Conservation (phyloP, 1,140 invertebrate species). For the Rhynchophorus ferrugineus region DNA sequence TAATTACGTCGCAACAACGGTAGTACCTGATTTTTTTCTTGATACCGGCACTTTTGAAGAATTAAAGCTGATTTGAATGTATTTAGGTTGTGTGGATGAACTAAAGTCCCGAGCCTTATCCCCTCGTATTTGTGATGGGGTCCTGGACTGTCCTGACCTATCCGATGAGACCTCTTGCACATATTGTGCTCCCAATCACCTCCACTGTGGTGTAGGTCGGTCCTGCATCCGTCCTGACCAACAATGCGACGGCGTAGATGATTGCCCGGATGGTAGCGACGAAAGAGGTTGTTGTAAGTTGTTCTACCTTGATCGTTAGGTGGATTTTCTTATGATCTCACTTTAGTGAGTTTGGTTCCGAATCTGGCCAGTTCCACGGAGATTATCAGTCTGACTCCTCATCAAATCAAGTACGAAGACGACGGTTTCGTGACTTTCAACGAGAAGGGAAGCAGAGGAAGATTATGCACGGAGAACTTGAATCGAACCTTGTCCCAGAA, state of each 20-base stretch:
- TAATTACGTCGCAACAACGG: too few relatives aligned
- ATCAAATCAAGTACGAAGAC: conserved; percentile 57
- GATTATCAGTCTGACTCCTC: conserved; percentile 51
- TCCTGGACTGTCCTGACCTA: conserved; percentile 77
- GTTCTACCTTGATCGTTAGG: not conserved
- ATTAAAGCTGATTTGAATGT: too few relatives aligned
- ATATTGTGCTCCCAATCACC: conserved; percentile 60
- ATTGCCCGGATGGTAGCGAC: conserved; percentile 80
- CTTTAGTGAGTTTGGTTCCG: conserved; percentile 65
- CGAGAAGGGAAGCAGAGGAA: conserved; percentile 71
- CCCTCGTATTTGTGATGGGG: conserved; percentile 73
- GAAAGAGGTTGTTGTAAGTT: conserved; percentile 75
- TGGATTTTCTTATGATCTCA: not conserved
- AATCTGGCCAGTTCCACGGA: conserved; percentile 51
- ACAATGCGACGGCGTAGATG: conserved; percentile 71
- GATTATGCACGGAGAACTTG: conserved; percentile 70
- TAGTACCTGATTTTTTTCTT: too few relatives aligned
- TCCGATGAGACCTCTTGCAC: conserved; percentile 70
- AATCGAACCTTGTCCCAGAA: conserved; percentile 47
- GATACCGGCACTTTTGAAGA: too few relatives aligned
- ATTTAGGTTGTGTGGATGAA: conserved; percentile 59
- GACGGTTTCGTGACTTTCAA: conserved; percentile 76
- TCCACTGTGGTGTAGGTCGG: conserved; percentile 71
- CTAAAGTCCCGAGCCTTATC: conserved; percentile 63
- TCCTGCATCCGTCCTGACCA: conserved; percentile 62